These are phyloP conservation scores for Mormyrops boulengeri DNA, from an alignment of 2,797 vertebrate genomes.

Conservation along the genomic window DNA sequence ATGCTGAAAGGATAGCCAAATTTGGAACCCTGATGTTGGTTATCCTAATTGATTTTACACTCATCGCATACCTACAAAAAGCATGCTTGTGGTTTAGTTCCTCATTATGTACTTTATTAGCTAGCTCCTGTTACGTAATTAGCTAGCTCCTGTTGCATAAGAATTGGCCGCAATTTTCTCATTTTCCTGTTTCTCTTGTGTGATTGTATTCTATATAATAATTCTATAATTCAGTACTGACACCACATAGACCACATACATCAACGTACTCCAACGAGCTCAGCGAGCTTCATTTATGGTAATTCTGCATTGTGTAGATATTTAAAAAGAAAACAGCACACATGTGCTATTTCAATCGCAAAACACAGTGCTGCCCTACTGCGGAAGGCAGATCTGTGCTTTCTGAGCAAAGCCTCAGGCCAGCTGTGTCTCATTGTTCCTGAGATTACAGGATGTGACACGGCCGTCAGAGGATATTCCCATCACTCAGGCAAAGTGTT, in stretches of 20 bases:
- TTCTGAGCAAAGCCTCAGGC: constrained; percentile 56
- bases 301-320: not conserved
- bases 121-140: not conserved
- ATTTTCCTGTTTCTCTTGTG: not conserved
- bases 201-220: not conserved
- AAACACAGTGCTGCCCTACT: constrained; percentile 13
- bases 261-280: not conserved
- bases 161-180: not conserved
- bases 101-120: not conserved
- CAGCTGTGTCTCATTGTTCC: constrained; percentile 61
- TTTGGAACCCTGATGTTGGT: not conserved
- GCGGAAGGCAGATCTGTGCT: constrained; percentile 15
- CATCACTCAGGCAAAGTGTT: constrained; percentile 34
- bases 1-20: not conserved
- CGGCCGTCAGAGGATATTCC: constrained; percentile 62
- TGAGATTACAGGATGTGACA: constrained; percentile 68
- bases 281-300: not conserved
- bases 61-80: not conserved
- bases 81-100: not conserved
- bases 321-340: not conserved
- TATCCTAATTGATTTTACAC: not conserved
- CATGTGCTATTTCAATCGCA: not conserved
- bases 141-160: not conserved
- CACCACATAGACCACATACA: not conserved
- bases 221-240: not conserved